phyloP scores from a whole-genome alignment of 2,888 invertebrate species.

The Chloroclysta siterata region DNA sequence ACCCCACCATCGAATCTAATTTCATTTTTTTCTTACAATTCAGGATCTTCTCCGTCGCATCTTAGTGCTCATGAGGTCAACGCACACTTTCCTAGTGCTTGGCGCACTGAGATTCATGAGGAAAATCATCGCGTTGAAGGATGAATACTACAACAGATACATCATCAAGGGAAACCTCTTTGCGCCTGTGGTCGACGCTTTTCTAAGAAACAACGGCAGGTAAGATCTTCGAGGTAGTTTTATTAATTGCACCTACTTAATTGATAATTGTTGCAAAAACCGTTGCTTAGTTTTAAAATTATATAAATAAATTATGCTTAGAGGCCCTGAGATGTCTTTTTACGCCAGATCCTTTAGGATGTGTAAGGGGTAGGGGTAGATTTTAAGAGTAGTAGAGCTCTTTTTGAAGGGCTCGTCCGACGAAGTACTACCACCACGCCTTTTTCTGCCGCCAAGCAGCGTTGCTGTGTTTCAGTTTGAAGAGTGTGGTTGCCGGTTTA shows the following conservation, averaged over 20 bases:
- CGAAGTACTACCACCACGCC: too few species aligned
- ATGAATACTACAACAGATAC: conserved; percentile 99
- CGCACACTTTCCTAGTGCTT: conserved; percentile 98
- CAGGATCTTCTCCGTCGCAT: conserved; percentile 96
- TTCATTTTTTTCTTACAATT: conserved; percentile 39
- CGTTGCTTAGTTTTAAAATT: too few species aligned
- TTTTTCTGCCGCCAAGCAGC: too few species aligned
- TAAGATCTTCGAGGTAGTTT: conserved; percentile 46
- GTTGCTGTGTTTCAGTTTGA: too few species aligned
- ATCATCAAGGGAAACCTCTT: conserved; percentile 97
- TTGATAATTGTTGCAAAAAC: neutral
- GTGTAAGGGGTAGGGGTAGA: too few species aligned
- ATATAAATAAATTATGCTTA: too few species aligned
- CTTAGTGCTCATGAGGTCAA: conserved; percentile 97
- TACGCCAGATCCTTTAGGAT: too few species aligned
- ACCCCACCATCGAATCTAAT: neutral
- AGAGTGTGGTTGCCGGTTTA: too few species aligned
- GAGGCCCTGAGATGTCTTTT: too few species aligned
- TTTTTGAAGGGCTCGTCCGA: too few species aligned
- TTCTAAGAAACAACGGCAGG: conserved; percentile 97
- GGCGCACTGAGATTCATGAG: conserved; percentile 98
- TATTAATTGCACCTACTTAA: neutral
- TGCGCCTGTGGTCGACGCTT: conserved; percentile 97
- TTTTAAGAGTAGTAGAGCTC: too few species aligned
- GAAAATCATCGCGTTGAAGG: conserved; percentile 98